Evolutionary conservation across 2,888 invertebrate species (phyloP).

Genomic region (Leistus spinibarbis): DNA sequence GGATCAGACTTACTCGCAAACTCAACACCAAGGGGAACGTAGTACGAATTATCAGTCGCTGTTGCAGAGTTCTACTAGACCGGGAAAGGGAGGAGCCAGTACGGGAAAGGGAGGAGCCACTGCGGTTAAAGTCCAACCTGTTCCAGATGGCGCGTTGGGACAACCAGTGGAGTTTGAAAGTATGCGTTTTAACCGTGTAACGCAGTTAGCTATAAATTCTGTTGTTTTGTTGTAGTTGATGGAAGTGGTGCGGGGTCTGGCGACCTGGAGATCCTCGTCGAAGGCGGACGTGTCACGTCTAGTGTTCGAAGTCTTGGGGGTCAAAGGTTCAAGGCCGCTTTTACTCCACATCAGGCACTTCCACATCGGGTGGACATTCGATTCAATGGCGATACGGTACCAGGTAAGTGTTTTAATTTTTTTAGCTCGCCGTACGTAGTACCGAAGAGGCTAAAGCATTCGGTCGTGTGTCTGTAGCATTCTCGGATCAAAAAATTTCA

Average conservation of each 20-base stretch:
- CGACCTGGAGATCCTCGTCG: constrained; percentile 93
- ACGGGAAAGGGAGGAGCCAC: constrained; percentile 77
- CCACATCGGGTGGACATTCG: constrained; percentile 91
- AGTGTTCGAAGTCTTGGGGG: constrained; percentile 90
- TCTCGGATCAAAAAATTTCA: too few species aligned
- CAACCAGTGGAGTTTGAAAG: constrained; percentile 96
- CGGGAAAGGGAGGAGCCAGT: constrained; percentile 41
- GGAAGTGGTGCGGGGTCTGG: constrained; percentile 96
- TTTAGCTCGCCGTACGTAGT: too few species aligned
- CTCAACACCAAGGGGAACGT: constrained; percentile 36
- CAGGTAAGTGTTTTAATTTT: constrained; percentile 68
- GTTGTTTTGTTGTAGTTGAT: constrained; percentile 72
- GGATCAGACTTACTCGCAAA: constrained; percentile 50
- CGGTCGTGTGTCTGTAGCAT: too few species aligned
- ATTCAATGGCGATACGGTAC: constrained; percentile 90
- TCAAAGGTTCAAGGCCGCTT: constrained; percentile 88
- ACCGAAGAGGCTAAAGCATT: too few species aligned
- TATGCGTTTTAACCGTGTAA: constrained; percentile 56
- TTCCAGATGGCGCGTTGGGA: constrained; percentile 86
- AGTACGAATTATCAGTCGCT: constrained; percentile 29
- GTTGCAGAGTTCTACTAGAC: background rate
- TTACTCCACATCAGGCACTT: constrained; percentile 86
- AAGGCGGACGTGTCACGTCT: constrained; percentile 93
- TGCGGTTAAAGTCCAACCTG: constrained; percentile 83
- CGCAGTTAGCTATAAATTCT: background rate